These are phyloP conservation scores for Spatulosminthurus flaviceps DNA, from an alignment of 2,888 invertebrate genomes.

Conservation along the genomic window DNA sequence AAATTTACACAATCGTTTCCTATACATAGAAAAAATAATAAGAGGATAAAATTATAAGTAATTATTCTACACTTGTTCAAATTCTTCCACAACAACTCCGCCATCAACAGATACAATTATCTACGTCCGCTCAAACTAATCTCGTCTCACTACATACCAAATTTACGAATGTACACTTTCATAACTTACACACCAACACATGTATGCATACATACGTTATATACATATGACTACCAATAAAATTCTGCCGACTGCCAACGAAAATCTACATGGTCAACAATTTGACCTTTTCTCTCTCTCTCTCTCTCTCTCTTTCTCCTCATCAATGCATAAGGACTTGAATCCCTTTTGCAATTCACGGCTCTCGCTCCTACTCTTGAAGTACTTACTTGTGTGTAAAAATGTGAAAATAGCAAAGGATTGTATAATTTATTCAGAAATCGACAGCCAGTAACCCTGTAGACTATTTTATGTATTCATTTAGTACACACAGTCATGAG, in stretches of 20 bases:
- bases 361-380: neutral
- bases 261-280: neutral
- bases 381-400: too few relatives aligned
- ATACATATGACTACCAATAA: too few relatives aligned
- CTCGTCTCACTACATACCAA: too few relatives aligned
- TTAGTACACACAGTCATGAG: neutral
- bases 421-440: conserved; percentile 15
- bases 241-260: neutral
- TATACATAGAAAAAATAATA: neutral
- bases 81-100: neutral
- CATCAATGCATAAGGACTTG: too few relatives aligned
- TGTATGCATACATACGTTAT: too few relatives aligned
- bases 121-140: too few relatives aligned
- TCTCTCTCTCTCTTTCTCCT: too few relatives aligned
- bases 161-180: too few relatives aligned
- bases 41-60: neutral
- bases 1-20: conserved; percentile 14
- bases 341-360: neutral
- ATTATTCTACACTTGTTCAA: neutral
- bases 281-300: too few relatives aligned
- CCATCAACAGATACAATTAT: too few relatives aligned
- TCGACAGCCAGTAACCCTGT: neutral
- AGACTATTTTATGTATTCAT: neutral
- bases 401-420: conserved; percentile 26
- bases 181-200: too few relatives aligned